Base-by-base conservation (phyloP, 2,113 vertebrate genomes). In the Pipa parva region DNA sequence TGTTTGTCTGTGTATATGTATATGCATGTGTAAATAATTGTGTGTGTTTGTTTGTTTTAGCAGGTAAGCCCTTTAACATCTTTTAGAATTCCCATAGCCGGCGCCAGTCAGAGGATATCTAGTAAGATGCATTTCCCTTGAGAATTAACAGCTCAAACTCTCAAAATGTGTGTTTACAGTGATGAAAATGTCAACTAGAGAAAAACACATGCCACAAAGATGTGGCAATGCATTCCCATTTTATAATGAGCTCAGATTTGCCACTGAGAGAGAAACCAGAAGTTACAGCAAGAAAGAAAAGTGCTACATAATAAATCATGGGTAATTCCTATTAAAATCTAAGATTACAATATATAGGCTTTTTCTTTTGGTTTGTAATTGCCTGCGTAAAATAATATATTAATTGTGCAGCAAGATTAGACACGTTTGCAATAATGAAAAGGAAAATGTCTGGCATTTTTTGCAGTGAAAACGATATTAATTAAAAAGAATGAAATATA, bases 161-260 rank as follows among this genome's bases (percentile, higher is more conserved):
- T 36, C 15, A 58, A 36, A 36, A 7, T 29, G 18, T 22, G 25
- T 58, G 3, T 63, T 27, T 63, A 18, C 20, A 33, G 21, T 33
- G 61, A 51, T 50, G 27, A 63, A 63, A 51, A 63, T 63, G 48
- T 51, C 48, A 63, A 24, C n/a, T 13, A 36, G 21, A 51, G 46
- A 20, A 51, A 51, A 58, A 25, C 24, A 51, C 17, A 22, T 51
- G 61, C 42, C 28, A 22, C 12, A 13, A 8, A 63, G 48, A 37
- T 36, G 20, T 63, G 7, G 18, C 22, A 51, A 24, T n/a, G 7
- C 15, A 2, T 9, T 18, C 26, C 45, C 13, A 24, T 31, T 33
- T 33, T 33, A 56, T 63, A 63, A 63, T 33, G 12, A 63, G 27
- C 31, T 29, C 4, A 22, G 24, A 63, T 63, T 27, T 56, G 27